A percentile compares a stretch with the other conserved stretches of the same genome.
Evolutionary conservation across 2,113 vertebrate species (phyloP).

Genomic region (Burhinus oedicnemus): DNA sequence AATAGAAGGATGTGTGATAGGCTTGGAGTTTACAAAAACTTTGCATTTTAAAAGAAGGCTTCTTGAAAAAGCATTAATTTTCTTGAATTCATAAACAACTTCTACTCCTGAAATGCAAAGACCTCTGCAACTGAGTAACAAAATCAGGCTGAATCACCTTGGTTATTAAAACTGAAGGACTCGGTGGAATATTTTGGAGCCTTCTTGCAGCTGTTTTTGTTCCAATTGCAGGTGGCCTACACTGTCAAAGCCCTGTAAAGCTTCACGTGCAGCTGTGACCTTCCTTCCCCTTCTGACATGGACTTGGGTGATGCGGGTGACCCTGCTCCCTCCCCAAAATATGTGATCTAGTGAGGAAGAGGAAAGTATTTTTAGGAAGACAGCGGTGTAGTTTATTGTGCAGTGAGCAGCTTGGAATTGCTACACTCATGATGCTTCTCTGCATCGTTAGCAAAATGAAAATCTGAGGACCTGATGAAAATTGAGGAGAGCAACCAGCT

Average conservation of each 20-base stretch:
- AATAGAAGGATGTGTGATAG: not conserved
- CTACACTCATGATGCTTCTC: not conserved
- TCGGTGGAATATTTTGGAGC: not conserved
- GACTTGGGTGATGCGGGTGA: not conserved
- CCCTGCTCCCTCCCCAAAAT: not conserved
- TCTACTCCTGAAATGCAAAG: not conserved
- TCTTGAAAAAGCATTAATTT: not conserved
- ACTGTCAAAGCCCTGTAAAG: not conserved
- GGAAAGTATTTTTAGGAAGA: not conserved
- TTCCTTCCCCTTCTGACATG: not conserved
- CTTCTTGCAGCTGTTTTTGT: not conserved
- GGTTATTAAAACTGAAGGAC: not conserved
- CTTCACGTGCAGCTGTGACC: not conserved
- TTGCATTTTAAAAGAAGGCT: not conserved
- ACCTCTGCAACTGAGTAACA: not conserved
- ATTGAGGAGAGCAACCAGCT: not conserved
- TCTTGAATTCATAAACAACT: not conserved
- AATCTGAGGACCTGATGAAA: not conserved
- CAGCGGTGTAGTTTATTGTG: not conserved
- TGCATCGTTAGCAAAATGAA: not conserved
- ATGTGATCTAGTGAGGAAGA: not conserved
- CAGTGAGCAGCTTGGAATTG: not conserved
- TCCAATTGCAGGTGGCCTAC: not conserved
- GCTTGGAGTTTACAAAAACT: not conserved
- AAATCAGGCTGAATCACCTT: not conserved